These are phyloP conservation scores for Chitala chitala DNA, from an alignment of 2,113 vertebrate species.

Conservation along the genomic window DNA sequence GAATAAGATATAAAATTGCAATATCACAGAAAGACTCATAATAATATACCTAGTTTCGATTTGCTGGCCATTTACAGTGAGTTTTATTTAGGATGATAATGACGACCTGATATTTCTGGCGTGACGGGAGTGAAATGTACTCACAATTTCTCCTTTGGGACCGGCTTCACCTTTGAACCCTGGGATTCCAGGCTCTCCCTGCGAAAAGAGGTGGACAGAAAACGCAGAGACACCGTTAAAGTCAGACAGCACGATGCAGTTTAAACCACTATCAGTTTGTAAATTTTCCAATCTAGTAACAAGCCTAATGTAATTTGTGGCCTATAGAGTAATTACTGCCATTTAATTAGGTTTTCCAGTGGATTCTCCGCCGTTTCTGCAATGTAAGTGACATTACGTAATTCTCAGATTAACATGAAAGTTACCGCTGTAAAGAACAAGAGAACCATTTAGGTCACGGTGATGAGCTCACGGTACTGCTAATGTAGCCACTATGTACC, in stretches of 20 bases:
- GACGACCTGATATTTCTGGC: too few relatives aligned
- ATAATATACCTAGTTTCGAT: not conserved
- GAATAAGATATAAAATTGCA: too few relatives aligned
- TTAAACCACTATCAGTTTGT: not conserved
- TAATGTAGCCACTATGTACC: not conserved
- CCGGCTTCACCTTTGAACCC: constrained; percentile 95
- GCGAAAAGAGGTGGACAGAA: constrained; percentile 25
- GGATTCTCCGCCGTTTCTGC: too few relatives aligned
- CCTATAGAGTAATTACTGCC: too few relatives aligned
- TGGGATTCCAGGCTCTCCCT: constrained; percentile 90
- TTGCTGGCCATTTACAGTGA: not conserved
- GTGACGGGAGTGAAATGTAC: constrained; percentile 40
- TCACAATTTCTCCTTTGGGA: constrained; percentile 90
- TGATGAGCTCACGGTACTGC: not conserved
- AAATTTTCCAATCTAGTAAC: too few relatives aligned
- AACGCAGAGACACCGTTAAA: not conserved
- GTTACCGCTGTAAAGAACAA: too few relatives aligned
- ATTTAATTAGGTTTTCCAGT: too few relatives aligned
- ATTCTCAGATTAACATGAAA: too few relatives aligned
- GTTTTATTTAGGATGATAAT: not conserved
- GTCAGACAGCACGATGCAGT: not conserved
- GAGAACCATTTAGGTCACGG: too few relatives aligned
- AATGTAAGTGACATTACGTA: too few relatives aligned
- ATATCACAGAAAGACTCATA: too few relatives aligned
- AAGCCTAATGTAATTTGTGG: too few relatives aligned